A percentile compares a stretch with the other conserved stretches of the same genome.
Conservation (phyloP, 2,888 invertebrate genomes). For the Sinopyrophorus schimmeli region DNA sequence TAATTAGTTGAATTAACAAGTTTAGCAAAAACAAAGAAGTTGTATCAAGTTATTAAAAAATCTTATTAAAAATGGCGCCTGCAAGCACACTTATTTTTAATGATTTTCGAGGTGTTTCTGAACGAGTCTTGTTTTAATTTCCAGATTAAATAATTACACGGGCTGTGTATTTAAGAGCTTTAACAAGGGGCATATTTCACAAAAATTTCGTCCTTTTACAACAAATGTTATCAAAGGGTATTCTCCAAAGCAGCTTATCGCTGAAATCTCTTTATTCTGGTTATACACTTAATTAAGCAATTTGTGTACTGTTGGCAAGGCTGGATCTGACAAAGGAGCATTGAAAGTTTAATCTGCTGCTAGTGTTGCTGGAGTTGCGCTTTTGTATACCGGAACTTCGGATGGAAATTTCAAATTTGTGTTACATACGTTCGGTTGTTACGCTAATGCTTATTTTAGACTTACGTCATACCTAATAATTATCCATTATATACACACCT, state of each 20-base stretch:
- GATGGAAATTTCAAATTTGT: slow-evolving; percentile 17
- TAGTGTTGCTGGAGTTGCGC: slow-evolving; percentile 27
- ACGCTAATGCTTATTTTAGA: not conserved
- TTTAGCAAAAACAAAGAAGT: no score
- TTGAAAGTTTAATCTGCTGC: slow-evolving; percentile 32
- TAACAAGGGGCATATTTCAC: slow-evolving; percentile 27
- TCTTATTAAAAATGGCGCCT: no score
- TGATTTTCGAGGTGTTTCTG: no score
- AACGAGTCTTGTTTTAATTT: slow-evolving; percentile 5
- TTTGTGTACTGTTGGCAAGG: slow-evolving; percentile 40
- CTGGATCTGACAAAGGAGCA: slow-evolving; percentile 33
- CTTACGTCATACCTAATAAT: not conserved
- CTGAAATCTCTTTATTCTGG: slow-evolving; percentile 41
- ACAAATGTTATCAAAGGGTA: slow-evolving; percentile 36
- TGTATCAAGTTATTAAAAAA: no score
- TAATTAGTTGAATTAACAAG: no score
- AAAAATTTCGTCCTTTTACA: slow-evolving; percentile 27
- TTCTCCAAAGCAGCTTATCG: slow-evolving; percentile 37
- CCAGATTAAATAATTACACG: slow-evolving; percentile 12
- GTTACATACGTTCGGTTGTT: slow-evolving; percentile 7
- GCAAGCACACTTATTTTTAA: no score
- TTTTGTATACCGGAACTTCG: slow-evolving; percentile 19
- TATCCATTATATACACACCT: no score
- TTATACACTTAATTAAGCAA: slow-evolving; percentile 44
- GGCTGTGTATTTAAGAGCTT: slow-evolving; percentile 20